phyloP scores from a whole-genome alignment of 1,140 invertebrate genomes.

The Panulirus ornatus region DNA sequence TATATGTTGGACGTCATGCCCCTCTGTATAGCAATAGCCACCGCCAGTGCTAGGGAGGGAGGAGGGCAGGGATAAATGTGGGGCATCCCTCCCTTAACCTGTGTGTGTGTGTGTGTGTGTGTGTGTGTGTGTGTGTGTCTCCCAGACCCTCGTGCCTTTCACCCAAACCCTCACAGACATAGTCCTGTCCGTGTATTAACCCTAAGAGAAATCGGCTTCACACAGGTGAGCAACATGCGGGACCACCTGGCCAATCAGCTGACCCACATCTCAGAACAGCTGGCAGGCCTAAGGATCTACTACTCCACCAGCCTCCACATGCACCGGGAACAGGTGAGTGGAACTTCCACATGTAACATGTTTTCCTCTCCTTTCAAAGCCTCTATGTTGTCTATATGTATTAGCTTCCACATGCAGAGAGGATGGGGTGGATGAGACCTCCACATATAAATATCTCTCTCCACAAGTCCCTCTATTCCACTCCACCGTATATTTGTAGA shows the following conservation, averaged over 20 bases:
- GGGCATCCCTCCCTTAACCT: background rate
- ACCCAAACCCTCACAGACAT: background rate
- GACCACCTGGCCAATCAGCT: background rate
- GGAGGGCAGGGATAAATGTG: background rate
- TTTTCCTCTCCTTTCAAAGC: background rate
- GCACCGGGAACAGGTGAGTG: conserved; percentile 34
- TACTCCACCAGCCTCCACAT: conserved; percentile 54
- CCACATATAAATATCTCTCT: too few species aligned
- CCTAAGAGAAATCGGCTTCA: background rate
- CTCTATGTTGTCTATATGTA: too few species aligned
- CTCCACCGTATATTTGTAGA: too few species aligned
- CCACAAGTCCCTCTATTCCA: too few species aligned
- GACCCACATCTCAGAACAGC: conserved; percentile 16
- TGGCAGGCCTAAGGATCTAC: conserved; percentile 37
- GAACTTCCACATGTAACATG: background rate
- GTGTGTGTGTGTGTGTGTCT: conserved; percentile 4
- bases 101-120: too few species aligned
- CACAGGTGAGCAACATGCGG: conserved; percentile 2
- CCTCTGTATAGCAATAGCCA: too few species aligned
- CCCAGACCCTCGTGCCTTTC: background rate
- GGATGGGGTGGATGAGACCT: too few species aligned
- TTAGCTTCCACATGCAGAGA: too few species aligned
- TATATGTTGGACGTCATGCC: too few species aligned
- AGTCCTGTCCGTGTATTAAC: background rate
- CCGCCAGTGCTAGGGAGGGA: too few species aligned